Conservation (phyloP, 2,797 vertebrate species). For the Threskiornis aethiopicus region DNA sequence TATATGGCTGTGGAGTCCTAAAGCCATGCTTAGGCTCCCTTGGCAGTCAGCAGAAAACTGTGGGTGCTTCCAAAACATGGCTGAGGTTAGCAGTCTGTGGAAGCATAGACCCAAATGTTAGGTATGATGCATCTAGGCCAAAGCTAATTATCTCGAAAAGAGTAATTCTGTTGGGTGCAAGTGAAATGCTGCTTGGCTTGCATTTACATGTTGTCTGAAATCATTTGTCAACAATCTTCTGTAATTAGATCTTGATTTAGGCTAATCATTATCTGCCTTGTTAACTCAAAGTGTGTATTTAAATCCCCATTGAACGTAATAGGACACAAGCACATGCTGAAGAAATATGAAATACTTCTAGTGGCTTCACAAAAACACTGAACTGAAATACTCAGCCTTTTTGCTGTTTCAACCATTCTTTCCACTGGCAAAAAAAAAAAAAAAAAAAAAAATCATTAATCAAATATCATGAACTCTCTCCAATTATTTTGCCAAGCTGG, state of each 20-base stretch:
- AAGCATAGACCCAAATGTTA: neutral
- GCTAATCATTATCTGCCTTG: conserved; percentile 26
- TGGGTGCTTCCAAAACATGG: neutral
- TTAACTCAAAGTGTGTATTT: conserved; percentile 3
- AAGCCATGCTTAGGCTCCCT: neutral
- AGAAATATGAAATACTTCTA: neutral
- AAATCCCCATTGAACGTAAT: neutral
- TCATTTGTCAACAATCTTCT: conserved; percentile 32
- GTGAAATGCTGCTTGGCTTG: neutral
- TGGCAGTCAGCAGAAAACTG: neutral
- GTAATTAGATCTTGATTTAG: conserved; percentile 49
- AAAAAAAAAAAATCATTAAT: neutral
- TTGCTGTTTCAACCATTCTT: neutral
- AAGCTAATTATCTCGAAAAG: neutral
- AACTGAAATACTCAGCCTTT: neutral
- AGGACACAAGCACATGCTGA: neutral
- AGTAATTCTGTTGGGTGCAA: neutral
- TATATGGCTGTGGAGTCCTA: neutral
- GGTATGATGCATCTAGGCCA: neutral
- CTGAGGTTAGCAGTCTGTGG: neutral
- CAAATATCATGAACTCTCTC: neutral
- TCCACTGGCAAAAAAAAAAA: neutral
- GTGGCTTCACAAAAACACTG: neutral
- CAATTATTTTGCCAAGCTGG: neutral
- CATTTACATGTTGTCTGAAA: conserved; percentile 18